Evolutionary conservation across 2,888 invertebrate genomes (phyloP).

Genomic region (Autographa pulchrina): DNA sequence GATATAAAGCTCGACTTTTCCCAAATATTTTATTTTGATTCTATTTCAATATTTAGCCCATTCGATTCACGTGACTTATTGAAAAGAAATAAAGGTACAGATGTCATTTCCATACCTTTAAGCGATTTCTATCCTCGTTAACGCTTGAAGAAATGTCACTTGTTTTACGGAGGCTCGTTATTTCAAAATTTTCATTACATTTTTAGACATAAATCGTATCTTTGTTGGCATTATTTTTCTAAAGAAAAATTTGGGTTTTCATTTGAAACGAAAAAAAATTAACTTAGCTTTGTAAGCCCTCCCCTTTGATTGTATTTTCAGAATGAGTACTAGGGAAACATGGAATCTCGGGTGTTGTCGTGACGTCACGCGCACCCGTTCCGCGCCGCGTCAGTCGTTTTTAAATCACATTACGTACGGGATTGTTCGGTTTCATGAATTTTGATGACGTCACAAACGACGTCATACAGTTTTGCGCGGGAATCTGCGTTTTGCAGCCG

Average conservation of each 20-base stretch:
- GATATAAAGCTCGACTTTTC: too few relatives aligned
- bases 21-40: too few relatives aligned
- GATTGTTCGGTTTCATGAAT: conserved; percentile 53
- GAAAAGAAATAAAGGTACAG: too few relatives aligned
- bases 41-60: too few relatives aligned
- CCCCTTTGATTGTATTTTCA: neutral
- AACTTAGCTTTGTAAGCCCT: neutral
- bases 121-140: too few relatives aligned
- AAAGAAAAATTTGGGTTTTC: neutral
- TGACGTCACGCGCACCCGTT: conserved; percentile 20
- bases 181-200: too few relatives aligned
- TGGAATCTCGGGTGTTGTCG: conserved; percentile 25
- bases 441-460: conserved; percentile 47
- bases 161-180: too few relatives aligned
- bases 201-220: neutral
- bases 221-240: neutral
- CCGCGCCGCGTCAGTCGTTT: conserved; percentile 40
- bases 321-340: conserved; percentile 15
- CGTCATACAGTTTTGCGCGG: conserved; percentile 26
- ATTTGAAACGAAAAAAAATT: neutral
- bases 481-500: conserved; percentile 20
- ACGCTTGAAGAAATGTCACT: too few relatives aligned
- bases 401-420: conserved; percentile 53
- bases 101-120: too few relatives aligned
- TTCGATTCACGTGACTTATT: too few relatives aligned